Evolutionary conservation across 2,797 vertebrate genomes (phyloP).

Genomic region (Oceanodroma leucorhoa): DNA sequence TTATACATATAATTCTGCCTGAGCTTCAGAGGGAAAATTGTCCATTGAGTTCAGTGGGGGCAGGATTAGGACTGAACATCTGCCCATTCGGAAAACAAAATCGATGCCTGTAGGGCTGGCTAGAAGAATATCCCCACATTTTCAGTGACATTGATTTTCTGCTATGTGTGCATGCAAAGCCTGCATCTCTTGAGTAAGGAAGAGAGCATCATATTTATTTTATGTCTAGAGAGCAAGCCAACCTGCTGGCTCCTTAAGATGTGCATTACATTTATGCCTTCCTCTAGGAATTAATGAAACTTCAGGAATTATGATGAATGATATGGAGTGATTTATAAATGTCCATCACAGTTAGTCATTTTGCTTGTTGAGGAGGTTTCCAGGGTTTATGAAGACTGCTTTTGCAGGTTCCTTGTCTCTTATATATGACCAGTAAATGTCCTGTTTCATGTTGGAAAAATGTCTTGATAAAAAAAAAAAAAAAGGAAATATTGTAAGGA

Average conservation of each 20-base stretch:
- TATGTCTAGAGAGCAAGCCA: neutral
- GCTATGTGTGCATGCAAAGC: neutral
- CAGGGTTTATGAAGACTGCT: neutral
- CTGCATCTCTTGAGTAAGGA: neutral
- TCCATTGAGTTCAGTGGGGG: neutral
- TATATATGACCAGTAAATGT: slow-evolving; percentile 23
- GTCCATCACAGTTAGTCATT: neutral
- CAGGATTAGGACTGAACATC: neutral
- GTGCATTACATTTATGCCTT: neutral
- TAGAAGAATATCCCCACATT: neutral
- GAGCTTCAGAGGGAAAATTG: neutral
- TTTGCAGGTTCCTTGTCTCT: slow-evolving; percentile 33
- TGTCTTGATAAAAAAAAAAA: slow-evolving; percentile 7
- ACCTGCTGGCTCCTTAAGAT: neutral
- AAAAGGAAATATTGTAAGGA: slow-evolving; percentile 1
- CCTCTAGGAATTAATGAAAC: slow-evolving; percentile 36
- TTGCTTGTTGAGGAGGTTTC: neutral
- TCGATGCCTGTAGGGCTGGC: neutral
- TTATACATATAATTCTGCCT: neutral
- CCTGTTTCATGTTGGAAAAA: slow-evolving; percentile 16
- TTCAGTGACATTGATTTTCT: neutral
- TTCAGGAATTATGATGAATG: slow-evolving; percentile 8
- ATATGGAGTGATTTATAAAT: neutral
- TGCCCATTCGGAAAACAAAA: neutral
- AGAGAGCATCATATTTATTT: neutral